Base-by-base conservation (phyloP, 92 coral and sea anemone genomes). In the Palythoa grandiflora region DNA sequence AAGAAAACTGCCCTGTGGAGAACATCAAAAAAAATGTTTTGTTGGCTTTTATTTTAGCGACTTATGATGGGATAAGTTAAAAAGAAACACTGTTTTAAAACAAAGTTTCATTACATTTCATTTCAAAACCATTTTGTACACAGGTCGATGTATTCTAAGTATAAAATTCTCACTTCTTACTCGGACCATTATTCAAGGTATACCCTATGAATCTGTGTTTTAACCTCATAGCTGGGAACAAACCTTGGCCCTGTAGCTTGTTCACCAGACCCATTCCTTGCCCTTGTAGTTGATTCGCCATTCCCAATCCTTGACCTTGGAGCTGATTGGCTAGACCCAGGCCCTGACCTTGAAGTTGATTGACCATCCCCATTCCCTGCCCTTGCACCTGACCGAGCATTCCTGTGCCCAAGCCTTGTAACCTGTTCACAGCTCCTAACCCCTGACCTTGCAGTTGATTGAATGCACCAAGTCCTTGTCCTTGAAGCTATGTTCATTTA, bases 281-380 rank as follows among this genome's bases (percentile, higher is more conserved):
- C 13, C 73, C 71, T 68, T 94, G 93, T 57, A 92, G 73, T 54
- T 93, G 80, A 78, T 93, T 93, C 1, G 84, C 98, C 91, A 90
- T 83, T 5, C 95, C 94, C 91, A 90, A 72, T 52, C 97, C 98
- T 75, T 96, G 96, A 14, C 96, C 95, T 90, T 96, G 97, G 16
- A 93, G 91, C 19, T 90, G 83, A 71, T 91, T 89, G 0, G 91
- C 89, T 87, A 89, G 79, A 66, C 93, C 94, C 93, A 88, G 84
- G 4, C 93, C 98, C 75, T 93, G 94, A 6, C 93, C 94, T 78
- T 93, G 94, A 17, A 83, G 75, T 63, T 91, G 84, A 53, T 87
- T 78, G 2, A 87, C 92, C 86, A 72, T 72, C 36, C 83, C 89
- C 75, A 89, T 12, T 1, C 80, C 83, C 36, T 93, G 93, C 17